Evolutionary conservation across 2,113 vertebrate species (phyloP), one percentile per base, ranked within the genome.

Genomic region (Coturnix japonica): DNA sequence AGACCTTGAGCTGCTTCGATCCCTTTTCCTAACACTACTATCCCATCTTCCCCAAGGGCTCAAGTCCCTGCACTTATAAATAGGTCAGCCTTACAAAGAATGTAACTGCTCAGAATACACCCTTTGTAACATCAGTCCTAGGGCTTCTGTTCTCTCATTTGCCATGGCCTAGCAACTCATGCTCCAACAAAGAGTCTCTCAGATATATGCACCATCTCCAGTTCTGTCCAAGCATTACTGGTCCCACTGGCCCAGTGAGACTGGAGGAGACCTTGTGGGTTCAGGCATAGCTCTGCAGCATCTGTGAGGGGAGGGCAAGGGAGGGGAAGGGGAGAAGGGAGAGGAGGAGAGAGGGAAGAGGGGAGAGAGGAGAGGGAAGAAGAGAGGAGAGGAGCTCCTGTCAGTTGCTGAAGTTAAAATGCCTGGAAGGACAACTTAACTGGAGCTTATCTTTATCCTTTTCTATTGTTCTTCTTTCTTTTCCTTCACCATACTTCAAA

Each of bases 171-270:
- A 59, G 9, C 11, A 59, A 10, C 49, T 82, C 75, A 73, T 26
- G 23, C 12, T 41, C 39, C 21, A 74, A 13, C 12, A 0, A 56
- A 6, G 28, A 51, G 31, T 44, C 19, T 53, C 14, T 51, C 11
- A 0, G 21, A 43, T 25, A 37, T 64, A 44, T 73, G 26, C 26
- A 28, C 0, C 0, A 5, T 5, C 26, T 22, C 7, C 22, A 72
- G 0, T 18, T 6, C 35, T 26, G 37, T 28, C 35, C 25, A 39
- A 31, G 18, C 4, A 8, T 33, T 49, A 87, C 76, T 14, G 51
- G 23, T 86, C 46, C 41, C 9, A 21, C 35, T 2, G 1, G 15
- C 37, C 11, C 9, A 23, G 5, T 30, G 30, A 1, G 2, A 25
- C 28, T 51, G 22, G 21, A 16, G 6, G 31, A 87, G 31, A n/a